These are phyloP conservation scores for Pluvianellus socialis DNA, from an alignment of 2,113 vertebrate genomes.

Conservation along the genomic window DNA sequence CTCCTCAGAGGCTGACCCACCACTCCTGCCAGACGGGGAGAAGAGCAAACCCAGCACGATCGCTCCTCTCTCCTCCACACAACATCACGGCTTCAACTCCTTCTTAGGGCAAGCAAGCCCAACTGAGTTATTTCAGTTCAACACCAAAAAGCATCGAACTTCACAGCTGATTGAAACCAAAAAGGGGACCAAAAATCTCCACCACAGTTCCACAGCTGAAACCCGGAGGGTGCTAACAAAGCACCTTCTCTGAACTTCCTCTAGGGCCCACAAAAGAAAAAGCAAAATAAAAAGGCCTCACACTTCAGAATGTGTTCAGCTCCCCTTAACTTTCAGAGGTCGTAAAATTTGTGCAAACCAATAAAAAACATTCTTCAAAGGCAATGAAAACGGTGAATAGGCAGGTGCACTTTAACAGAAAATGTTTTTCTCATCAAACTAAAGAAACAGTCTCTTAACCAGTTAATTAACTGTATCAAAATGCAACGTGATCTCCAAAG, in stretches of 20 bases:
- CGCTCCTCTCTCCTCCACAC: too few species aligned
- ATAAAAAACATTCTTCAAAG: neutral
- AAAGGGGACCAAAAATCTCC: neutral
- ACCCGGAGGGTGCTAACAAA: fast-evolving
- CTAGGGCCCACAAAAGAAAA: neutral
- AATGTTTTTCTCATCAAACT: neutral
- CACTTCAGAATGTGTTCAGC: neutral
- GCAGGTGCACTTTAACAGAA: neutral
- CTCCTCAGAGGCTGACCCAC: too few species aligned
- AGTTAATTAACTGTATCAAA: neutral
- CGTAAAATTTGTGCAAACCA: neutral
- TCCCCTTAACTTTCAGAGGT: neutral
- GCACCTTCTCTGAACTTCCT: neutral
- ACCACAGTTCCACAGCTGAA: neutral
- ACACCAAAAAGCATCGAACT: neutral
- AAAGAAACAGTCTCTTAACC: neutral
- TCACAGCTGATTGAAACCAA: neutral
- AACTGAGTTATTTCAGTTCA: neutral
- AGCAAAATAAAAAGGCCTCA: neutral
- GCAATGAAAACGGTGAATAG: neutral
- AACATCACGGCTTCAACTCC: too few species aligned
- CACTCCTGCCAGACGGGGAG: too few species aligned
- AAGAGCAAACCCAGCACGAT: too few species aligned
- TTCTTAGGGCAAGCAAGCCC: too few species aligned
- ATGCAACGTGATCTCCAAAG: neutral